Conservation (phyloP, 2,797 vertebrate species). For the Oreonectes daqikongensis region DNA sequence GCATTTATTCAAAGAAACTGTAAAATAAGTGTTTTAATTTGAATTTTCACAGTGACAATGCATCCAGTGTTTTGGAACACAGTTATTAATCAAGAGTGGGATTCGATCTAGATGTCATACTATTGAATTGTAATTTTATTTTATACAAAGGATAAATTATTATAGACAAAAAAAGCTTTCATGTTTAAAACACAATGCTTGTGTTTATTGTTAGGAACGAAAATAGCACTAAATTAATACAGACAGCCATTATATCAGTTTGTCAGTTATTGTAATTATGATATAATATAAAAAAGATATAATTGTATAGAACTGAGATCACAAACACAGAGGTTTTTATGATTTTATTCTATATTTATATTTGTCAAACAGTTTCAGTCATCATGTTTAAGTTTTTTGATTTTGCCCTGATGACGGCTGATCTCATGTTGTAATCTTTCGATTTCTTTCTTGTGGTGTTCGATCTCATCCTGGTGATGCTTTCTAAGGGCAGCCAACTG, state of each 20-base stretch:
- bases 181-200: not conserved
- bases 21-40: too few relatives aligned
- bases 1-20: too few relatives aligned
- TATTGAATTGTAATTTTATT: too few relatives aligned
- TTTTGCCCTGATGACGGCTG: conserved; percentile 85
- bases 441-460: conserved; percentile 86
- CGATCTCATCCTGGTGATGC: conserved; percentile 88
- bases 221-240: not conserved
- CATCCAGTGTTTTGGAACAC: too few relatives aligned
- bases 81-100: not conserved
- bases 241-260: not conserved
- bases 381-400: conserved; percentile 79
- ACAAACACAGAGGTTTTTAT: not conserved
- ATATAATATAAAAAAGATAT: not conserved
- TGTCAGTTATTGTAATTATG: not conserved
- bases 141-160: not conserved
- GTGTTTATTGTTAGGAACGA: conserved; percentile 10
- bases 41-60: too few relatives aligned
- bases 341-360: not conserved
- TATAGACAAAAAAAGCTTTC: not conserved
- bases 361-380: conserved; percentile 63
- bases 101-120: too few relatives aligned
- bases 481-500: conserved; percentile 80
- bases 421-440: conserved; percentile 89
- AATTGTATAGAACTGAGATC: not conserved